Conservation (phyloP, 92 coral and sea anemone species). For the Meandrina meandrites region DNA sequence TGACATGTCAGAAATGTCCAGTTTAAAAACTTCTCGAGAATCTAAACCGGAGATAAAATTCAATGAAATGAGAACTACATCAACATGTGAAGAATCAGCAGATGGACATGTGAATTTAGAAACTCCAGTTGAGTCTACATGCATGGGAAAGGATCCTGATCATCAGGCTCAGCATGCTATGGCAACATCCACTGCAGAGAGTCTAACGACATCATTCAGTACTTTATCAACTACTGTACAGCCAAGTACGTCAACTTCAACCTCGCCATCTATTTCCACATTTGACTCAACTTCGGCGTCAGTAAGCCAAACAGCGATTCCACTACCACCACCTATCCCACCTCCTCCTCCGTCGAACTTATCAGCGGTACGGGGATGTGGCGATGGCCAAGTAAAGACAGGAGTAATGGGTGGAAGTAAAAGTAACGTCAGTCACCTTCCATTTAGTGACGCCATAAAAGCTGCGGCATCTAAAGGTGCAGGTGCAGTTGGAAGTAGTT, state of each 20-base stretch:
- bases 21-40: background rate
- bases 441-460: slow-evolving; percentile 59
- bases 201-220: slow-evolving; percentile 31
- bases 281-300: background rate
- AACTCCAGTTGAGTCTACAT: background rate
- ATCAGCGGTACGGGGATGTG: slow-evolving; percentile 27
- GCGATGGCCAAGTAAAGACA: slow-evolving; percentile 41
- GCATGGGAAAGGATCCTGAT: background rate
- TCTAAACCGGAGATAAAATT: background rate
- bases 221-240: slow-evolving; percentile 38
- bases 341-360: slow-evolving; percentile 56
- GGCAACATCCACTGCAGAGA: slow-evolving; percentile 25
- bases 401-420: slow-evolving; percentile 82
- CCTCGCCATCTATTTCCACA: slow-evolving; percentile 28
- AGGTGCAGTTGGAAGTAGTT: background rate
- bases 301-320: slow-evolving; percentile 11
- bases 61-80: background rate
- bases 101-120: background rate
- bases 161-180: slow-evolving; percentile 1
- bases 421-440: slow-evolving; percentile 36
- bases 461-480: slow-evolving; percentile 38
- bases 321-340: slow-evolving; percentile 41
- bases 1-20: background rate
- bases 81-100: background rate
- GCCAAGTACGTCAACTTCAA: slow-evolving; percentile 35